Evolutionary conservation across 2,113 vertebrate genomes (phyloP).

Genomic region (Glaucidium brasilianum): DNA sequence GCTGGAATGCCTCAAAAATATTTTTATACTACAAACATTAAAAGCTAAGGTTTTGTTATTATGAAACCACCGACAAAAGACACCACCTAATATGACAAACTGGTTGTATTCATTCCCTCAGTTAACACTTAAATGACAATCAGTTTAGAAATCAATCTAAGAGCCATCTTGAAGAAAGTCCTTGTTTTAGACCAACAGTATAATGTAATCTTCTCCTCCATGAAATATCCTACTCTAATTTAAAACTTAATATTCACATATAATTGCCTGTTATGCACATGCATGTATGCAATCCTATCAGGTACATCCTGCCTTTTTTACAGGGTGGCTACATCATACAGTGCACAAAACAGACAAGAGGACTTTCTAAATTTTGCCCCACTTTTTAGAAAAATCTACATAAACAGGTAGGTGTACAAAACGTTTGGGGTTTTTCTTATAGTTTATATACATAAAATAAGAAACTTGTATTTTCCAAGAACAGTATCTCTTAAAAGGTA

Average conservation of each 20-base stretch:
- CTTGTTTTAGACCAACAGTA: not conserved
- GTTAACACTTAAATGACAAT: not conserved
- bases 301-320: not conserved
- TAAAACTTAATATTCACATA: not conserved
- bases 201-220: not conserved
- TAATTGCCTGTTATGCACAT: not conserved
- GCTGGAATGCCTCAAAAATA: not conserved
- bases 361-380: not conserved
- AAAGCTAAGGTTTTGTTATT: not conserved
- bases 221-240: not conserved
- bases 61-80: not conserved
- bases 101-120: not conserved
- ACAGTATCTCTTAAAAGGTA: not conserved
- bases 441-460: not conserved
- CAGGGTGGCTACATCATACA: not conserved
- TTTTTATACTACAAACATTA: not conserved
- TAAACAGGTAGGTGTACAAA: not conserved
- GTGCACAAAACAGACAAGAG: not conserved
- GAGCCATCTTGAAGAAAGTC: not conserved
- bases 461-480: not conserved
- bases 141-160: not conserved
- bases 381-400: not conserved
- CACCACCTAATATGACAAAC: not conserved
- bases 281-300: rapidly evolving
- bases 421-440: not conserved